Evolutionary conservation across 2,888 invertebrate species (phyloP), one percentile per base, ranked within the genome.

Genomic region (Rotaria macrura): DNA sequence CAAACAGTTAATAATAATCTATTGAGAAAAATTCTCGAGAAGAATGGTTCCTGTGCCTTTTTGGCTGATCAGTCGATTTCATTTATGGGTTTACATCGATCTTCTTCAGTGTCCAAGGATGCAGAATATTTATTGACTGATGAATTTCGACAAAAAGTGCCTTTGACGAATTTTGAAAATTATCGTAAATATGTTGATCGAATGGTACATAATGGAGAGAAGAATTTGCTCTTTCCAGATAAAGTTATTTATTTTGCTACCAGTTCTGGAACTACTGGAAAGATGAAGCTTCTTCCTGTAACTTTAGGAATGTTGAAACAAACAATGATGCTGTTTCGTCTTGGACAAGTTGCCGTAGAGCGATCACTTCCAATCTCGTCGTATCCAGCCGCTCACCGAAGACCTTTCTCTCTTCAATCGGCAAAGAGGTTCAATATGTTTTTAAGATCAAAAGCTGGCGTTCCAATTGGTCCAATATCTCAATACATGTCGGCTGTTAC

Each of bases 241-340:
- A 25, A 25, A 6, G 10, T 54, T 5, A 25, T 25, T 6, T 54
- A 54, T 54, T 54, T 25, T 54, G 6, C 25, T 23, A 54, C 54
- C 5, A 54, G 25, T 9, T 54, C 54, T 25, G 54, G 54, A 25
- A 54, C 54, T 0, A 54, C 54, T 9, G 54, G 54, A 54, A 25
- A 54, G 1, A 54, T 25, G 0, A 54, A 54, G 9, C 7, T 7
- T 1, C 5, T 54, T 25, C 54, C 54, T 25, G 4, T 52, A 2
- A 25, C 25, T 54, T 2, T 2, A 54, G 25, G 1, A 9, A 25
- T 25, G 10, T 1, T 23, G 25, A 25, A 9, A 54, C 23, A 2
- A 1, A 9, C 0, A 25, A 6, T 4, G 6, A 25, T 7, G 25
- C 2, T 9, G 4, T 1, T 9, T 7, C 25, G 25, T 25, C 0